A percentile compares a stretch with the other conserved stretches of the same genome.
Conservation (phyloP, 1,140 invertebrate genomes). For the Heliconius congener region DNA sequence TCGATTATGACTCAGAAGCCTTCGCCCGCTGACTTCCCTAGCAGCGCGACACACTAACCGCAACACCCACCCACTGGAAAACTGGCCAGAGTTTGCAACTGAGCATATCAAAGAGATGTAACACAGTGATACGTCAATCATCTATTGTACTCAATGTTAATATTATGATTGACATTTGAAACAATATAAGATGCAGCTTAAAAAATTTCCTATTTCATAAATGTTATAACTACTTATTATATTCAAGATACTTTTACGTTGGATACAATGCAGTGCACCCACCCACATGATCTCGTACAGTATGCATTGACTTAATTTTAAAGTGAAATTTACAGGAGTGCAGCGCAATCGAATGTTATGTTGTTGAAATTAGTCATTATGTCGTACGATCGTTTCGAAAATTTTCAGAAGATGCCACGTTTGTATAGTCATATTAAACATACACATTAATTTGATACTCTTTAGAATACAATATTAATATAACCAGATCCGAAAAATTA, state of each 20-base stretch:
- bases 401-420: constrained; percentile 42
- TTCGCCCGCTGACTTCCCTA: constrained; percentile 39
- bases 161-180: constrained; percentile 56
- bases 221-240: neutral
- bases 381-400: constrained; percentile 41
- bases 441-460: constrained; percentile 55
- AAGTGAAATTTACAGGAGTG: constrained; percentile 37
- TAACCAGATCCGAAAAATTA: neutral
- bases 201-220: constrained; percentile 31
- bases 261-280: constrained; percentile 26
- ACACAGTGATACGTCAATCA: constrained; percentile 59
- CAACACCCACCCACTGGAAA: constrained; percentile 55
- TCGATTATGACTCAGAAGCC: constrained; percentile 55
- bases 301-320: constrained; percentile 23
- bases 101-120: constrained; percentile 43
- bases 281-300: constrained; percentile 23
- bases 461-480: constrained; percentile 42
- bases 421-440: constrained; percentile 51
- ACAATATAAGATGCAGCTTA: constrained; percentile 37
- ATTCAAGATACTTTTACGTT: constrained; percentile 18
- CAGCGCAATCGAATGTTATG: constrained; percentile 25
- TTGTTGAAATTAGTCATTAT: constrained; percentile 37
- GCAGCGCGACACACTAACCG: constrained; percentile 36
- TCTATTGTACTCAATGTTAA: constrained; percentile 54
- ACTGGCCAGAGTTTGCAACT: constrained; percentile 42